A percentile compares a stretch with the other conserved stretches of the same genome.
phyloP scores from a whole-genome alignment of 2,113 vertebrate genomes.

The Corvus moneduloides region DNA sequence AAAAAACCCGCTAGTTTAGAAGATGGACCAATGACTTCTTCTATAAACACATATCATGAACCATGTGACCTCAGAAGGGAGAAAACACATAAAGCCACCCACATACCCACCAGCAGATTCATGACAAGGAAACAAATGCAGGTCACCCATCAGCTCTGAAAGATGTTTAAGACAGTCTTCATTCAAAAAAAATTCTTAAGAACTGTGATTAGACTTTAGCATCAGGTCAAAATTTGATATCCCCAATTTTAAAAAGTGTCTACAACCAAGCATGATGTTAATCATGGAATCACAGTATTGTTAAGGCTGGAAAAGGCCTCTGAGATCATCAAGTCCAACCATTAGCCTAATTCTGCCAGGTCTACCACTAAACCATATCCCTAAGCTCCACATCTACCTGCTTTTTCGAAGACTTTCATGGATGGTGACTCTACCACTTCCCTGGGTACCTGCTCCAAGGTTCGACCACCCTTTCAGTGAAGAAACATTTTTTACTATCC shows the following conservation, averaged over 20 bases:
- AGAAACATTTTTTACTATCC: background rate
- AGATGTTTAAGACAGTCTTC: background rate
- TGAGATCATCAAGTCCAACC: background rate
- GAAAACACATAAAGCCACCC: background rate
- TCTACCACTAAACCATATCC: background rate
- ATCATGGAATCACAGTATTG: background rate
- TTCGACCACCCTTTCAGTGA: background rate
- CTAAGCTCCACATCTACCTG: background rate
- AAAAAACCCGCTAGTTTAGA: background rate
- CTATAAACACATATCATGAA: background rate
- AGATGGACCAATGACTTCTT: background rate
- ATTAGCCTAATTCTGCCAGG: background rate
- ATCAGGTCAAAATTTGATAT: background rate
- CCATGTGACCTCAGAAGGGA: background rate
- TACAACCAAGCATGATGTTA: background rate
- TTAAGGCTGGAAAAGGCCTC: background rate
- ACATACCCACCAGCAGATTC: background rate
- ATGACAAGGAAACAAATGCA: background rate
- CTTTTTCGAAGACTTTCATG: background rate
- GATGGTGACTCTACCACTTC: background rate
- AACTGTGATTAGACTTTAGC: background rate
- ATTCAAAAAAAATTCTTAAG: background rate
- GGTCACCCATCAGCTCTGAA: background rate
- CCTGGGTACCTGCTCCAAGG: background rate
- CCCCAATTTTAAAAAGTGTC: background rate